Evolutionary conservation across 2,888 invertebrate genomes (phyloP).

Genomic region (Nomada ferruginata): DNA sequence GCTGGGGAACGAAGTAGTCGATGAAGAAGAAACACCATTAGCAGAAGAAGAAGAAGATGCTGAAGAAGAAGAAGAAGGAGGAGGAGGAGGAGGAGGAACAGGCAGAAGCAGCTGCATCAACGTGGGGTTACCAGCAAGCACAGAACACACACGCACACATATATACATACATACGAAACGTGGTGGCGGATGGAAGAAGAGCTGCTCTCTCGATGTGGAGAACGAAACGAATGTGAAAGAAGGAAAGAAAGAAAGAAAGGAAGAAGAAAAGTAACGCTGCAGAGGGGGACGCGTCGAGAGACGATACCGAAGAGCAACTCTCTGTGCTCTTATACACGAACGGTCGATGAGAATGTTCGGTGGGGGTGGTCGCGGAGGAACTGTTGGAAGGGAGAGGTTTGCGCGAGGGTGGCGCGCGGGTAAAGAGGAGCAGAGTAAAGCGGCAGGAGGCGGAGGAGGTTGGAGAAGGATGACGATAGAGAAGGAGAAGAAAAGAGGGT

Average conservation of each 20-base stretch:
- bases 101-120: background rate
- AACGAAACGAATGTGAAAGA: conserved; percentile 41
- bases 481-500: conserved; percentile 44
- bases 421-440: conserved; percentile 20
- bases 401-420: conserved; percentile 47
- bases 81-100: background rate
- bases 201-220: conserved; percentile 23
- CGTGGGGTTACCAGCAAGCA: background rate
- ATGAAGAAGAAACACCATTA: conserved; percentile 4
- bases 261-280: conserved; percentile 48
- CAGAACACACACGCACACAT: too few species aligned
- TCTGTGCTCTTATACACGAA: conserved; percentile 69
- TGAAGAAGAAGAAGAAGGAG: background rate
- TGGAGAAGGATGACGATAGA: conserved; percentile 29
- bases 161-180: background rate
- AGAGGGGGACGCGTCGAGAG: conserved; percentile 31
- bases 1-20: conserved; percentile 14
- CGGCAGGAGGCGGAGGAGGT: conserved; percentile 32
- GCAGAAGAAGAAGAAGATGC: background rate
- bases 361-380: conserved; percentile 67
- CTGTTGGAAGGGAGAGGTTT: conserved; percentile 39
- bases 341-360: conserved; percentile 73
- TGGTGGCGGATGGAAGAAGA: conserved; percentile 28
- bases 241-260: conserved; percentile 52
- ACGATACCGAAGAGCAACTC: conserved; percentile 63